These are phyloP conservation scores for Galeruca laticollis DNA, from an alignment of 2,888 invertebrate species.

Conservation along the genomic window DNA sequence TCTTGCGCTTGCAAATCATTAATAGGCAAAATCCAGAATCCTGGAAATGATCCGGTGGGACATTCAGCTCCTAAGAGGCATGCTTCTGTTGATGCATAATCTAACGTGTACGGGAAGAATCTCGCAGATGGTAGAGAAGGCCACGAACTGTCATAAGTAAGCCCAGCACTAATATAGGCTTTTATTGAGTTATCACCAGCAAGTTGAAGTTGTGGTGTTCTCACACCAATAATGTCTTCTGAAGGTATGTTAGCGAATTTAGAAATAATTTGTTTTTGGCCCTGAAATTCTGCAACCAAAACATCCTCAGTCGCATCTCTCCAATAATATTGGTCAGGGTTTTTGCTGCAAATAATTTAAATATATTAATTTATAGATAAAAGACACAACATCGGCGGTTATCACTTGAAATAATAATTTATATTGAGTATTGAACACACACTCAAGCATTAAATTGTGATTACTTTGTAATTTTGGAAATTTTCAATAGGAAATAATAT, in stretches of 20 bases:
- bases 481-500: no score
- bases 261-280: constrained; percentile 59
- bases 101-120: constrained; percentile 78
- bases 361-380: not conserved
- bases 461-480: no score
- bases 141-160: constrained; percentile 76
- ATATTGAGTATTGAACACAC: no score
- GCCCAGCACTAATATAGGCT: constrained; percentile 68
- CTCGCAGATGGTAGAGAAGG: constrained; percentile 68
- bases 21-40: constrained; percentile 78
- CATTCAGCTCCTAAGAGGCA: constrained; percentile 70
- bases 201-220: constrained; percentile 72
- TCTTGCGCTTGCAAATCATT: constrained; percentile 69
- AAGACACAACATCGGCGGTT: not conserved
- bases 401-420: no score
- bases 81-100: constrained; percentile 71
- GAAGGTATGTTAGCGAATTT: constrained; percentile 62
- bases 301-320: constrained; percentile 53
- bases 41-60: constrained; percentile 71
- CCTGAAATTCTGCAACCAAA: constrained; percentile 62
- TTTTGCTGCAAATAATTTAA: constrained; percentile 48
- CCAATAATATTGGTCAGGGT: constrained; percentile 59
- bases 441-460: no score
- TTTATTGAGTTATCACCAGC: constrained; percentile 71
- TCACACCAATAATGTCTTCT: constrained; percentile 60